phyloP scores from a whole-genome alignment of 2,888 invertebrate species.

The Drymonia ruficornis region DNA sequence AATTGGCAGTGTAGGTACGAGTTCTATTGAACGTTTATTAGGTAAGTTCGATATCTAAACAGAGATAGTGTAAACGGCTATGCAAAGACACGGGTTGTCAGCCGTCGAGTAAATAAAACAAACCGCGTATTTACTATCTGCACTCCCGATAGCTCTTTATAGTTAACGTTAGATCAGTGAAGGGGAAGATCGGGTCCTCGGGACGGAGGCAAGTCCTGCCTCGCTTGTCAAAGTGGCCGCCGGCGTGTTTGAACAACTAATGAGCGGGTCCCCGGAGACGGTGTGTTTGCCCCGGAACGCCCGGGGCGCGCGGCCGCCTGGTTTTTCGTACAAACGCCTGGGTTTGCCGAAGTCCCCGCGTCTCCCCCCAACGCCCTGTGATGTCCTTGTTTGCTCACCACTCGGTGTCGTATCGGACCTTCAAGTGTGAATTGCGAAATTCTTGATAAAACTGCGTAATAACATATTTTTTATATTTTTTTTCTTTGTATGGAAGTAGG shows the following conservation, averaged over 20 bases:
- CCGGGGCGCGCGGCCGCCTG: conserved; percentile 49
- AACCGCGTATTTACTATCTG: conserved; percentile 68
- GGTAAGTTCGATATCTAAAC: background rate
- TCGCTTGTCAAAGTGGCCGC: conserved; percentile 82
- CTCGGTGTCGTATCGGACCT: conserved; percentile 69
- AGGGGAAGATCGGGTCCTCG: conserved; percentile 71
- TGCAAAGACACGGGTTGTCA: conserved; percentile 44
- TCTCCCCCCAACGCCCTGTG: conserved; percentile 36
- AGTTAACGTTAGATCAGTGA: conserved; percentile 71
- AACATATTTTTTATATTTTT: no score
- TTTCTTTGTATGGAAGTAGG: no score
- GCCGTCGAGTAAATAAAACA: conserved; percentile 52
- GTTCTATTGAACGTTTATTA: background rate
- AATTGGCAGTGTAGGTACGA: background rate
- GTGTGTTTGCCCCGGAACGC: conserved; percentile 74
- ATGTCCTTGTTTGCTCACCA: conserved; percentile 60
- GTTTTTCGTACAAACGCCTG: conserved; percentile 69
- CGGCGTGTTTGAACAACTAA: conserved; percentile 83
- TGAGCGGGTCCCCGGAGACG: conserved; percentile 82
- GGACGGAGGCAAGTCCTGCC: conserved; percentile 56
- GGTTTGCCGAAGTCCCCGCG: conserved; percentile 53
- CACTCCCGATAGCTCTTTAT: conserved; percentile 67
- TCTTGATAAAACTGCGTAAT: conserved; percentile 51
- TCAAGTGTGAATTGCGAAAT: conserved; percentile 66
- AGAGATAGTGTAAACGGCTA: conserved; percentile 29